Evolutionary conservation across 2,888 invertebrate species (phyloP), one percentile per base, ranked within the genome.

Genomic region (Morinoia aosen): DNA sequence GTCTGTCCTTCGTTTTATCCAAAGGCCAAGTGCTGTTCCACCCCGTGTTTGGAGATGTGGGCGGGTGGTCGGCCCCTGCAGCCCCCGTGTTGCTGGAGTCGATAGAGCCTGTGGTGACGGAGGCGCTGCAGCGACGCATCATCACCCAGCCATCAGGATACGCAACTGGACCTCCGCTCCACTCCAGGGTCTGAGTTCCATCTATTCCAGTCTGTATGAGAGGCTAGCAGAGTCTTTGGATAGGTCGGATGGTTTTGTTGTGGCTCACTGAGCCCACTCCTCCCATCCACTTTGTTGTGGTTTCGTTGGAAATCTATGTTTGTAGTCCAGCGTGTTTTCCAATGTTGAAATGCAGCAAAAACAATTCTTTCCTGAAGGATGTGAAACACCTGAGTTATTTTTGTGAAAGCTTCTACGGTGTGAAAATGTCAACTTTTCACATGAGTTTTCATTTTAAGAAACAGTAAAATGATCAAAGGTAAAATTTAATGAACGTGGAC

Each of bases 11-110:
- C 33, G 19, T 76, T 10, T 76, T 25, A 16, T 8, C 25, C 0
- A 33, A 91, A 95, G 95, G 95, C 40, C 56, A 95, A 48, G 93
- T 93, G 64, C 61, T 95, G 95, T 91, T 58, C 95, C 61, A 58
- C 91, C 95, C 91, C 64, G 91, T 91, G 91, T 91, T 57, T 61
- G 57, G 93, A 33, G 58, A 93, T 33, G 93, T 57, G 33, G 93
- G 93, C 0, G 19, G 25, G 19, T 93, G 93, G 93, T 39, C 57
- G 11, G 57, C 56, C 25, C 93, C 93, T 14, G 93, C 57, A 33
- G 25, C 93, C 19, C 56, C 0, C 11, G 57, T 57, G 56, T 14
- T n/a, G 7, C 33, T 93, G 93, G 48, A 19, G 57, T 33, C 33
- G 0, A 11, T 93, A 57, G 93, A 93, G 93, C 57, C 56, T 11